Conservation (phyloP, 2,113 vertebrate genomes). For the Nicator chloris region DNA sequence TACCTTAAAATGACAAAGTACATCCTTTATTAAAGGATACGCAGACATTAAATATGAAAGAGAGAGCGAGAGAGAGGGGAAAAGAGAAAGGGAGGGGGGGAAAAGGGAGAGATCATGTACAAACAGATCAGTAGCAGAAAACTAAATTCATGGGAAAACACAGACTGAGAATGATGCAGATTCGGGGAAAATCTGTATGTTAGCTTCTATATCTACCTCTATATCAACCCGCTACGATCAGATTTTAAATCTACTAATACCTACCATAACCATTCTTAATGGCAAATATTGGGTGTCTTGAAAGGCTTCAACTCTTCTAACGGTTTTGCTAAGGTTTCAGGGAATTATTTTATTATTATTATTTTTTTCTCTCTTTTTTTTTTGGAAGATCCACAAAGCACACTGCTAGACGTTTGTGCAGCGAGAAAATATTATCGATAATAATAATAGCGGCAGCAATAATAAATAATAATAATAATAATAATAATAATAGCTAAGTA, state of each 20-base stretch:
- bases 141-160: slow-evolving; percentile 75
- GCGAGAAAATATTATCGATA: slow-evolving; percentile 15
- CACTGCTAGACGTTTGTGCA: slow-evolving; percentile 65
- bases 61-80: not conserved
- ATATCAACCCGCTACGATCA: slow-evolving; percentile 64
- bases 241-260: slow-evolving; percentile 80
- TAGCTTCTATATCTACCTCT: slow-evolving; percentile 54
- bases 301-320: slow-evolving; percentile 80
- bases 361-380: slow-evolving; percentile 3
- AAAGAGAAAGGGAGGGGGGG: not conserved
- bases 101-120: slow-evolving; percentile 61
- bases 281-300: slow-evolving; percentile 75
- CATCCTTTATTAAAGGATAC: slow-evolving; percentile 77
- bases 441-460: not conserved
- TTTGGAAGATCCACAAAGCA: slow-evolving; percentile 68
- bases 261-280: slow-evolving; percentile 99
- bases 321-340: slow-evolving; percentile 74
- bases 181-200: slow-evolving; percentile 63
- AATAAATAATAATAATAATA: not conserved
- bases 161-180: slow-evolving; percentile 69
- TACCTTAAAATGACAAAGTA: slow-evolving; percentile 72
- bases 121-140: slow-evolving; percentile 70
- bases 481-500: not conserved
- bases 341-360: slow-evolving; percentile 65
- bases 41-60: slow-evolving; percentile 71